Evolutionary conservation across 1,140 invertebrate species (phyloP).

Genomic region (Drosophila punjabiensis): DNA sequence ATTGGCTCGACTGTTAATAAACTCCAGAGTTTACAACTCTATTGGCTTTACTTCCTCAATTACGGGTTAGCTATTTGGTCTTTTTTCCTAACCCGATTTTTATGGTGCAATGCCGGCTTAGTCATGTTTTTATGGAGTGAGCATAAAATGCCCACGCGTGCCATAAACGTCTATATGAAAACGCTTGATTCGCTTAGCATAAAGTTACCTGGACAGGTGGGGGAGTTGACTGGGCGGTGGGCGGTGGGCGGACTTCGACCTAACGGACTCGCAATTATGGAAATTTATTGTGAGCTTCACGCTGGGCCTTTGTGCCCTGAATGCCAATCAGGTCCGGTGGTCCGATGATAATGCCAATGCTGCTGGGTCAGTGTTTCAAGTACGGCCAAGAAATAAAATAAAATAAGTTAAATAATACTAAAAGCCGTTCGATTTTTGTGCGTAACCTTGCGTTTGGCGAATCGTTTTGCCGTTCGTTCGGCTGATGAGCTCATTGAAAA

Average conservation of each 20-base stretch:
- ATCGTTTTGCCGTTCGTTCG: not conserved
- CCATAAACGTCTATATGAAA: conserved; percentile 61
- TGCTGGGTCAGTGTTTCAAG: conserved; percentile 60
- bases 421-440: conserved; percentile 23
- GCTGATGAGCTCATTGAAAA: conserved; percentile 55
- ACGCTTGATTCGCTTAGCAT: conserved; percentile 70
- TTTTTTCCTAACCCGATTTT: conserved; percentile 42
- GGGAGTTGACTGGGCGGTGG: too few species aligned
- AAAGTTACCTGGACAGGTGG: conserved; percentile 36
- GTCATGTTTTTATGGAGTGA: conserved; percentile 40
- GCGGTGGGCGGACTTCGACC: conserved; percentile 20
- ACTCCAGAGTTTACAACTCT: conserved; percentile 9
- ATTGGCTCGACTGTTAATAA: not conserved
- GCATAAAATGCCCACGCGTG: conserved; percentile 63
- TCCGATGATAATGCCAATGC: conserved; percentile 44
- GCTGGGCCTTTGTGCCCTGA: conserved; percentile 47
- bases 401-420: conserved; percentile 28
- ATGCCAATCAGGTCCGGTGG: conserved; percentile 66
- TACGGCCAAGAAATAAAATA: conserved; percentile 16
- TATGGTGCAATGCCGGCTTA: conserved; percentile 16
- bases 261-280: conserved; percentile 79
- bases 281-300: conserved; percentile 76
- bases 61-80: conserved; percentile 20
- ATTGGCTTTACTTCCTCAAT: conserved; percentile 22
- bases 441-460: conserved; percentile 52